phyloP scores from a whole-genome alignment of 2,888 invertebrate genomes.

The Argynnis bischoffii region DNA sequence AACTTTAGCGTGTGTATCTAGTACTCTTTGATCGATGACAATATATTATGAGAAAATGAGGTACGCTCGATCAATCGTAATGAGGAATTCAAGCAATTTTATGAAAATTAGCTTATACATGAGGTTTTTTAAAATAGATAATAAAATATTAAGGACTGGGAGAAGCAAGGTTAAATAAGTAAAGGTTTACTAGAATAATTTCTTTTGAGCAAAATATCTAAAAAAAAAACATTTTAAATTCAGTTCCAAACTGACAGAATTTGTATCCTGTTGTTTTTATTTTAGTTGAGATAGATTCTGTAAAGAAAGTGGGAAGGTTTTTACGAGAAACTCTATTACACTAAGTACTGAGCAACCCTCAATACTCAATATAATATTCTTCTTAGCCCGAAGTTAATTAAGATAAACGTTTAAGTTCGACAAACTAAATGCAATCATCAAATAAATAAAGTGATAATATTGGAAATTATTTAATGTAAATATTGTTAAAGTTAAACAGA shows the following conservation, averaged over 20 bases:
- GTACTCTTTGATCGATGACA: too few relatives aligned
- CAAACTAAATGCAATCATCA: background rate
- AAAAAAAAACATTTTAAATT: slow-evolving; percentile 14
- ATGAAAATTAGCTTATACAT: too few relatives aligned
- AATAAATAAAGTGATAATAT: background rate
- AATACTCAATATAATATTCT: slow-evolving; percentile 16
- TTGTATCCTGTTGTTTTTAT: slow-evolving; percentile 19
- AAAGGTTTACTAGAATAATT: too few relatives aligned
- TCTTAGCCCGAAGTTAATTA: slow-evolving; percentile 15
- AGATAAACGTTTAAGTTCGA: slow-evolving; percentile 11
- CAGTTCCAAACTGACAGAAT: slow-evolving; percentile 18
- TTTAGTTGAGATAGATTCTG: slow-evolving; percentile 18
- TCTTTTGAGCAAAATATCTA: too few relatives aligned
- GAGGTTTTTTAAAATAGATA: too few relatives aligned
- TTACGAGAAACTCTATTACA: slow-evolving; percentile 14
- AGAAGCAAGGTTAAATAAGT: too few relatives aligned
- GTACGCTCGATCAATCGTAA: too few relatives aligned
- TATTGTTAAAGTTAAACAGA: too few relatives aligned
- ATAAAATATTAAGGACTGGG: too few relatives aligned
- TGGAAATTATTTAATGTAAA: background rate
- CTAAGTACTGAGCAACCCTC: background rate
- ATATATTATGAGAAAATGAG: too few relatives aligned
- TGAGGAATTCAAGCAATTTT: too few relatives aligned
- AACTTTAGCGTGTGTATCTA: too few relatives aligned
- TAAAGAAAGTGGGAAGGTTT: slow-evolving; percentile 15